Conservation (phyloP, 2,113 vertebrate genomes). For the Panthera uncia region DNA sequence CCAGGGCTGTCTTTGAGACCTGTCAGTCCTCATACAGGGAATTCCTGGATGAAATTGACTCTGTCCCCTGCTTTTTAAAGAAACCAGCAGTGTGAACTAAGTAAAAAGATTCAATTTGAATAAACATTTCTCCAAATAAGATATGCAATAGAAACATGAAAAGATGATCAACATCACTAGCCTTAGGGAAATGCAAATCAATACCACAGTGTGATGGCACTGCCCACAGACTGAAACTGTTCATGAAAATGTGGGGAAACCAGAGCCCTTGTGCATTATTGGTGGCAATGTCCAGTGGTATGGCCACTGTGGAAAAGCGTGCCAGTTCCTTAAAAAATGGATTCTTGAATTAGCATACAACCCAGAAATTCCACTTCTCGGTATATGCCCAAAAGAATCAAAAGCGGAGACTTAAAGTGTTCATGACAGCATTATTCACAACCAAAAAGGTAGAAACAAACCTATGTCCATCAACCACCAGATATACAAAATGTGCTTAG, state of each 20-base stretch:
- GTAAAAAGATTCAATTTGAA: slow-evolving; percentile 18
- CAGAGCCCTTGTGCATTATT: background rate
- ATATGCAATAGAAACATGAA: background rate
- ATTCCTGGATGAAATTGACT: background rate
- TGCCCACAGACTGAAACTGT: background rate
- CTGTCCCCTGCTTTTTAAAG: background rate
- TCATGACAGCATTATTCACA: background rate
- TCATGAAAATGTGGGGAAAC: background rate
- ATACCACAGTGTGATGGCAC: background rate
- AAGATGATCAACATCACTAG: background rate
- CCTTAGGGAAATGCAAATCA: background rate
- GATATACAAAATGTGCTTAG: background rate
- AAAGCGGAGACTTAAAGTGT: background rate
- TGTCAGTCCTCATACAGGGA: background rate
- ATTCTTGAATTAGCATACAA: background rate
- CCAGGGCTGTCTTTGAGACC: background rate
- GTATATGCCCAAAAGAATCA: background rate
- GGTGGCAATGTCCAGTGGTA: background rate
- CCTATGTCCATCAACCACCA: background rate
- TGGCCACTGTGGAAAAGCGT: background rate
- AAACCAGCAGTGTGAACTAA: slow-evolving; percentile 16
- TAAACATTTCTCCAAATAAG: slow-evolving; percentile 14
- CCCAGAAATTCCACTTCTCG: background rate
- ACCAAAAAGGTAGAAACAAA: background rate
- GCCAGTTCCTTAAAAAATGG: background rate